Conservation (phyloP, 2,888 invertebrate species). For the Epinotia bilunana region DNA sequence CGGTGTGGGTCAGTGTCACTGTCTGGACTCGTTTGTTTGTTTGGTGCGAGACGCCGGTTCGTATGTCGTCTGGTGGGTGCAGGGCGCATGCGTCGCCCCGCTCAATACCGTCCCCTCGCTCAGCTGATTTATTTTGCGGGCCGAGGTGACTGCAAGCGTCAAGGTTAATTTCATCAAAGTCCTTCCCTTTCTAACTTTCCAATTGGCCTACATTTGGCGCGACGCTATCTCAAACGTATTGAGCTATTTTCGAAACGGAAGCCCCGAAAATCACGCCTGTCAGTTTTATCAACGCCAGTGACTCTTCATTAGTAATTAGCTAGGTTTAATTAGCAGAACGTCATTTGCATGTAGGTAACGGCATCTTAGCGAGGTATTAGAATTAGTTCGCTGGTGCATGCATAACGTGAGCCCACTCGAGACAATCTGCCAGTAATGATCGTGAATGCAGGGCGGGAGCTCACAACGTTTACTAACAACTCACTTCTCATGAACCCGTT, state of each 20-base stretch:
- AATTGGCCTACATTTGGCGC: not conserved
- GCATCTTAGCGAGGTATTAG: slow-evolving; percentile 6
- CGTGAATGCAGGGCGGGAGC: slow-evolving; percentile 7
- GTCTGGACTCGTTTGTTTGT: slow-evolving; percentile 74
- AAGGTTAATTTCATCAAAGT: slow-evolving; percentile 24
- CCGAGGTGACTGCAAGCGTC: slow-evolving; percentile 22
- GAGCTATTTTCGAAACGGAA: not conserved
- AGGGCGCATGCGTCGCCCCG: slow-evolving; percentile 76
- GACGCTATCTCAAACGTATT: not conserved
- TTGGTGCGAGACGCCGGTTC: slow-evolving; percentile 67
- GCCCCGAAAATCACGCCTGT: not conserved
- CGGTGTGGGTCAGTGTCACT: slow-evolving; percentile 72
- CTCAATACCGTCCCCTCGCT: slow-evolving; percentile 67
- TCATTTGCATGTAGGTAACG: slow-evolving; percentile 20
- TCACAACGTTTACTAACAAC: not conserved
- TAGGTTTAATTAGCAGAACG: slow-evolving; percentile 7
- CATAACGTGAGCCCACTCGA: slow-evolving; percentile 18
- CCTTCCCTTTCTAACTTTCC: not conserved
- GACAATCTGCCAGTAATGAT: slow-evolving; percentile 17
- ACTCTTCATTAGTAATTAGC: not conserved
- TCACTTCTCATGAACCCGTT: not conserved
- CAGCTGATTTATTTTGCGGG: slow-evolving; percentile 56
- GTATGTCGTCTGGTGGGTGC: slow-evolving; percentile 52
- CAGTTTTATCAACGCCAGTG: not conserved
- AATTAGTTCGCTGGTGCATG: slow-evolving; percentile 27